Conservation (phyloP, 2,797 vertebrate genomes). For the Channa striata region DNA sequence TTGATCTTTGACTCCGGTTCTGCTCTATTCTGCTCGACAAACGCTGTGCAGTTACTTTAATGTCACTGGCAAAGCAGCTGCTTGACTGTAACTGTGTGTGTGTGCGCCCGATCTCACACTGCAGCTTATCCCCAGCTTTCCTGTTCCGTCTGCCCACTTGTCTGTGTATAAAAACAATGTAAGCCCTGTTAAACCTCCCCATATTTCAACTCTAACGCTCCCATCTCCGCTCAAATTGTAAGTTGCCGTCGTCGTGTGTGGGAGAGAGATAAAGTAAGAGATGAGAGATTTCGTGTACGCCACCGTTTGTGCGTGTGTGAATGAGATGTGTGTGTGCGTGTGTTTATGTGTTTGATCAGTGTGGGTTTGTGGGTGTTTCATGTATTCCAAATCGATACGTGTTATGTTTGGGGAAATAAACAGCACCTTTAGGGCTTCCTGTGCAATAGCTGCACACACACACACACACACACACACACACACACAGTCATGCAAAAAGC, state of each 20-base stretch:
- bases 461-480: slow-evolving; percentile 3
- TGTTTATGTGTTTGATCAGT: slow-evolving; percentile 35
- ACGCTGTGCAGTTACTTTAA: slow-evolving; percentile 44
- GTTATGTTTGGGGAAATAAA: slow-evolving; percentile 70
- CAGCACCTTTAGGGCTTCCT: slow-evolving; percentile 46
- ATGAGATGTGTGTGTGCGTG: background rate
- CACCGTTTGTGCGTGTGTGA: slow-evolving; percentile 9
- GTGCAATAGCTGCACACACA: slow-evolving; percentile 27
- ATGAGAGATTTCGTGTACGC: slow-evolving; percentile 35
- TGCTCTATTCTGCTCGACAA: slow-evolving; percentile 26
- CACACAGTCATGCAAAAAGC: slow-evolving; percentile 5
- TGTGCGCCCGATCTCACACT: slow-evolving; percentile 9
- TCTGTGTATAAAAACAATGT: slow-evolving; percentile 66
- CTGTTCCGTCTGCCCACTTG: slow-evolving; percentile 51
- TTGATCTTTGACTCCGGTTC: slow-evolving; percentile 27
- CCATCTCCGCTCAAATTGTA: slow-evolving; percentile 58
- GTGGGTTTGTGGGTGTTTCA: slow-evolving; percentile 51
- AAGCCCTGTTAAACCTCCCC: slow-evolving; percentile 69
- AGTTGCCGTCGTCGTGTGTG: slow-evolving; percentile 54
- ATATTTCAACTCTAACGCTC: slow-evolving; percentile 67
- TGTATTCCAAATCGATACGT: slow-evolving; percentile 67
- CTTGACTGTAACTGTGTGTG: slow-evolving; percentile 13
- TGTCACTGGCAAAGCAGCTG: slow-evolving; percentile 40
- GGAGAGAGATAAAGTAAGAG: slow-evolving; percentile 53
- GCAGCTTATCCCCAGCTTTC: slow-evolving; percentile 50